A percentile compares a stretch with the other conserved stretches of the same genome.
phyloP scores from a whole-genome alignment of 2,888 invertebrate genomes.

The Lysandra coridon region DNA sequence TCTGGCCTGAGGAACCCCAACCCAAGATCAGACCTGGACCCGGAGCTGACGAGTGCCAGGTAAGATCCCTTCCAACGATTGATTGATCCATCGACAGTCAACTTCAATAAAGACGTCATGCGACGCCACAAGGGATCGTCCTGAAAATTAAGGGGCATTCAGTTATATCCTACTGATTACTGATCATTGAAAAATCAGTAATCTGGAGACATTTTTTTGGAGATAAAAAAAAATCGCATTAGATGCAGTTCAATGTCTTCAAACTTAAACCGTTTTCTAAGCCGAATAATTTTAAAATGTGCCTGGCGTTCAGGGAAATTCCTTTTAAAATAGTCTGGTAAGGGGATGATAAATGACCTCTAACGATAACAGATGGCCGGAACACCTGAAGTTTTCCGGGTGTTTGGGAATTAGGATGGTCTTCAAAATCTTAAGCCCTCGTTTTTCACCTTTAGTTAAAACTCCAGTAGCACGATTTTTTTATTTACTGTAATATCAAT shows the following conservation, averaged over 20 bases:
- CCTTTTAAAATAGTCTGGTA: not conserved
- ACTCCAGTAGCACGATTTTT: not conserved
- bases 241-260: not conserved
- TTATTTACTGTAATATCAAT: not conserved
- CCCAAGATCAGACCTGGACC: conserved; percentile 56
- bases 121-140: too few relatives aligned
- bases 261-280: not conserved
- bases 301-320: not conserved
- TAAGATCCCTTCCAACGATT: conserved; percentile 38
- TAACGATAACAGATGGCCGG: conserved; percentile 1
- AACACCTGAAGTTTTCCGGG: not conserved
- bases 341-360: not conserved
- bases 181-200: not conserved
- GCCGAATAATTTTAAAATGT: not conserved
- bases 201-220: not conserved
- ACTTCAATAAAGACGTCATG: not conserved
- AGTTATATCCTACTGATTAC: too few relatives aligned
- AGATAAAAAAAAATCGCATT: not conserved
- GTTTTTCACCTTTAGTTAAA: not conserved
- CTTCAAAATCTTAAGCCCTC: not conserved
- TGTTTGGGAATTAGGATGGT: not conserved
- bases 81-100: not conserved
- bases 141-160: too few relatives aligned
- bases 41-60: conserved; percentile 70
- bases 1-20: conserved; percentile 63